Evolutionary conservation across 2,797 vertebrate species (phyloP).

Genomic region (Coregonus suidteri): DNA sequence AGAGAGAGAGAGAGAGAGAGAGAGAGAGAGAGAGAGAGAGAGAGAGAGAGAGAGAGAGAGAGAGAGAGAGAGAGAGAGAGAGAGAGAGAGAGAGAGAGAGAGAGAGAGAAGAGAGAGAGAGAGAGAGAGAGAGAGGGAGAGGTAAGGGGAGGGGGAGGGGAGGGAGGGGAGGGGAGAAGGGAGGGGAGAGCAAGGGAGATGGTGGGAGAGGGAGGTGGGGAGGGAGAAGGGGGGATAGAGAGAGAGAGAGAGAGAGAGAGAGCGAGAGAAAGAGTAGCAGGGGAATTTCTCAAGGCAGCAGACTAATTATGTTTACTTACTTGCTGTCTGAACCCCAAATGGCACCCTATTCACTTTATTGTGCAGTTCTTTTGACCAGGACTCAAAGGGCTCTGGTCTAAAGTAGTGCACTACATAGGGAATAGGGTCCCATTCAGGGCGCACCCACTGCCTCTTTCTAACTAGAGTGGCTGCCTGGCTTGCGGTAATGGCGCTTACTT

Average conservation of each 20-base stretch:
- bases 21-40: no score
- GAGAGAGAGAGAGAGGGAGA: background rate
- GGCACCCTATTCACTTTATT: background rate
- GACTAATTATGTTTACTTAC: constrained; percentile 73
- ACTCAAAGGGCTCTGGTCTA: background rate
- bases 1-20: no score
- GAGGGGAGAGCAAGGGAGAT: no score
- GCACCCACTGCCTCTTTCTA: constrained; percentile 45
- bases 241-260: constrained; percentile 38
- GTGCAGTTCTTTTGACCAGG: background rate
- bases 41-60: no score
- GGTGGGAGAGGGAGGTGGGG: no score
- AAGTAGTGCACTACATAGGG: background rate
- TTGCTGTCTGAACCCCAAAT: background rate
- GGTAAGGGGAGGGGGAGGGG: background rate
- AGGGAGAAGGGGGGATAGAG: no score
- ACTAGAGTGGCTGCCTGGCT: constrained; percentile 50
- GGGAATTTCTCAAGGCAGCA: constrained; percentile 52
- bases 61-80: background rate
- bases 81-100: no score
- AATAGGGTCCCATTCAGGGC: background rate
- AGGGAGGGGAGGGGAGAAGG: no score
- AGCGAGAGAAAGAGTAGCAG: constrained; percentile 1
- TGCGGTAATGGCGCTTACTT: constrained; percentile 48
- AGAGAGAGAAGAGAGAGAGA: no score